Evolutionary conservation across 2,888 invertebrate species (phyloP).

Genomic region (Caenorhabditis sp.): DNA sequence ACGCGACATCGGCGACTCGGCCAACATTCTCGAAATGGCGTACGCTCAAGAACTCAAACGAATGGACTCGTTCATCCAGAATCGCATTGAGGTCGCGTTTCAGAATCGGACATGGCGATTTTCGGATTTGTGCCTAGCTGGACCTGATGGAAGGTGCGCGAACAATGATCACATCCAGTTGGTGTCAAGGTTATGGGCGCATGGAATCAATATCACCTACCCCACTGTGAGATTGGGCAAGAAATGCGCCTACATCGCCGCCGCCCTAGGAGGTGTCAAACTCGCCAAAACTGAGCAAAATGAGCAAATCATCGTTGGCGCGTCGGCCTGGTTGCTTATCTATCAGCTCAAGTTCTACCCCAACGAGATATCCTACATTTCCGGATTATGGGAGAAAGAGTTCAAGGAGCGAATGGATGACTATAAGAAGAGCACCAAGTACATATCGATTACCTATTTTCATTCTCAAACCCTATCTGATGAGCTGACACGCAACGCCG

Average conservation of each 20-base stretch:
- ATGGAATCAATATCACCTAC: constrained; percentile 60
- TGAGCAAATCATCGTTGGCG: constrained; percentile 49
- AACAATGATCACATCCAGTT: constrained; percentile 54
- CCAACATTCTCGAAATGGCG: constrained; percentile 81
- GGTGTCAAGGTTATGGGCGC: constrained; percentile 52
- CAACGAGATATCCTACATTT: constrained; percentile 52
- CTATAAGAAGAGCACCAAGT: constrained; percentile 44
- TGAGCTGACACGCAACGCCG: constrained; percentile 88
- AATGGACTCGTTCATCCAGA: constrained; percentile 57
- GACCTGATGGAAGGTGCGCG: constrained; percentile 47
- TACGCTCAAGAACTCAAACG: constrained; percentile 50
- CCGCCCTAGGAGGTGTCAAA: constrained; percentile 57
- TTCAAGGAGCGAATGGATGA: constrained; percentile 52
- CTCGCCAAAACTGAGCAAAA: constrained; percentile 44
- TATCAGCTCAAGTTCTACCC: constrained; percentile 63
- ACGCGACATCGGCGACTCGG: constrained; percentile 80
- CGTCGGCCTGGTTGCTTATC: constrained; percentile 63
- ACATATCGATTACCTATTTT: constrained; percentile 58
- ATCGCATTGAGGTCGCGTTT: constrained; percentile 48
- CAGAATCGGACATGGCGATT: constrained; percentile 48
- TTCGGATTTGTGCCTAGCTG: constrained; percentile 57
- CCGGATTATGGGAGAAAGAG: constrained; percentile 58
- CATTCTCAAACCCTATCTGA: constrained; percentile 84
- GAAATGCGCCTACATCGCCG: constrained; percentile 51
- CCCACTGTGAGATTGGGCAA: constrained; percentile 54